Base-by-base conservation (phyloP, 2,113 vertebrate species). In the Nerophis lumbriciformis region DNA sequence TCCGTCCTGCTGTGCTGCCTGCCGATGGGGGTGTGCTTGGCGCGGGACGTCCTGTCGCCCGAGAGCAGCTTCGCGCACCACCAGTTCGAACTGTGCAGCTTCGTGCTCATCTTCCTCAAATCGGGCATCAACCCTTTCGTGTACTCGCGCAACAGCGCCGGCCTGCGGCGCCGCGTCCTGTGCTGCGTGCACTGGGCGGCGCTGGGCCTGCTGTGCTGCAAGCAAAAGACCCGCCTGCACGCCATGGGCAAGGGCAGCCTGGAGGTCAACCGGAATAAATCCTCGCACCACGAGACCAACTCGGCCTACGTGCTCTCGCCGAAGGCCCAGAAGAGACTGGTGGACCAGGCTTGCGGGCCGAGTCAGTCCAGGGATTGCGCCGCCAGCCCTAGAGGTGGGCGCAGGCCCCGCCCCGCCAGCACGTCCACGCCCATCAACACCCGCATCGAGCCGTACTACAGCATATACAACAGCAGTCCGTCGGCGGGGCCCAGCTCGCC, bases 41-140 rank as follows among this genome's bases (percentile, higher is more conserved):
- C 94, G 6, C 94, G 93, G 81, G 94, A 93, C 16, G 78, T 92
- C 61, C 79, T 94, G 65, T 92, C 92, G 0, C 83, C 87, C 4
- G 84, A 87, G 0, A 88, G 91, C 8, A 91, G 88, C 69, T 94
- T 95, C 47, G 79, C 93, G 49, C 94, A 96, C 58, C 94, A 94
- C 87, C 97, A 98, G 85, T 93, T 98, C 3, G 95, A 98, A 83
- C 86, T 98, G 37, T 95, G 95, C 13, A 93, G 95, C 11, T 95
- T 98, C 68, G 93, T 95, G 7, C 93, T 99, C 0, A 92, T 98
- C 67, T 95, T 98, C 76, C 90, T 98, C 72, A 98, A 98, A 68
- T 98, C 95, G 0, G 95, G 95, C 58, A 90, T 99, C 72, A 98
- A 99, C 71, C 97, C 97, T 5, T 99, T 99, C 48, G 93, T 99